Evolutionary conservation across 2,113 vertebrate species (phyloP).

Genomic region (Rhinopomastus cyanomelas): DNA sequence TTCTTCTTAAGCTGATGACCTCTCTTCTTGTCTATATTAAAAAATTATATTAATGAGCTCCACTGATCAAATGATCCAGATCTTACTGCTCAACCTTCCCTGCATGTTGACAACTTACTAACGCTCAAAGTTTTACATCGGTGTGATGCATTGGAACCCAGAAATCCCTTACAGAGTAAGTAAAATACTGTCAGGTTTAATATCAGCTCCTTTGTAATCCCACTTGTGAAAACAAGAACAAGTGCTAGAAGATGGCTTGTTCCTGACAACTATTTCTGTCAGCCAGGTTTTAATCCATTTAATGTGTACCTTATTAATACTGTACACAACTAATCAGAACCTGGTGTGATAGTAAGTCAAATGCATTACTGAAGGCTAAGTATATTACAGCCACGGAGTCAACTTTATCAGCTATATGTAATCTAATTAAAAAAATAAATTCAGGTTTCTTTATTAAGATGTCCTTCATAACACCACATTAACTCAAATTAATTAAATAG

Average conservation of each 20-base stretch:
- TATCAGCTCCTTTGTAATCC: not conserved
- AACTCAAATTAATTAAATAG: slow-evolving; percentile 8
- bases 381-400: not conserved
- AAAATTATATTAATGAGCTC: not conserved
- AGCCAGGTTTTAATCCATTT: not conserved
- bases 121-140: not conserved
- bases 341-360: not conserved
- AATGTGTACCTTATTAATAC: not conserved
- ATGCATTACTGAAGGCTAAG: slow-evolving; percentile 2
- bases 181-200: not conserved
- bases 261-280: not conserved
- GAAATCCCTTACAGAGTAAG: not conserved
- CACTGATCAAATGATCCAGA: not conserved
- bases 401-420: slow-evolving; percentile 14
- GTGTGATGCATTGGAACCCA: not conserved
- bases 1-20: not conserved
- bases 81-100: not conserved
- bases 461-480: slow-evolving; percentile 23
- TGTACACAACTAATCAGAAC: slow-evolving; percentile 2
- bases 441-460: not conserved
- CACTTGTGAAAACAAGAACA: not conserved
- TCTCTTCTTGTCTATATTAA: not conserved
- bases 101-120: not conserved
- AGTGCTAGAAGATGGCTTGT: rapidly evolving
- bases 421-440: slow-evolving; percentile 39